Evolutionary conservation across 2,888 invertebrate genomes (phyloP).

Genomic region (Cylloceria caligata): DNA sequence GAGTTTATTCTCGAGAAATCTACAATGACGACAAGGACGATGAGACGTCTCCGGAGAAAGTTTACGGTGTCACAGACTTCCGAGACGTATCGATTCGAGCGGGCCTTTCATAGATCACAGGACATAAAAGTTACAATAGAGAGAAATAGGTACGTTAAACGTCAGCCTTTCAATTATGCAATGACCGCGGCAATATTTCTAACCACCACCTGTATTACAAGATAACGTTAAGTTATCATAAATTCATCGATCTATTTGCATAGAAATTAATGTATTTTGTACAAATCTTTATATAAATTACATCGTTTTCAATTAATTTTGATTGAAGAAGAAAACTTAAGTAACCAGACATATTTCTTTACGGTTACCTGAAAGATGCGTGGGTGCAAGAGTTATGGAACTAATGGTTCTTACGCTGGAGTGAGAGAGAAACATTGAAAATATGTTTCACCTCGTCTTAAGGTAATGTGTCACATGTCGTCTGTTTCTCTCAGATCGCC

Average conservation of each 20-base stretch:
- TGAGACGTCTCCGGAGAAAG: slow-evolving; percentile 31
- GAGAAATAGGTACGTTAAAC: not conserved
- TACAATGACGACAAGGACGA: slow-evolving; percentile 42
- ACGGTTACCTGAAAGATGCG: too few species aligned
- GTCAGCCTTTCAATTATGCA: slow-evolving; percentile 9
- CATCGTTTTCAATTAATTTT: too few species aligned
- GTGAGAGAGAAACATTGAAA: too few species aligned
- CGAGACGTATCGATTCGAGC: slow-evolving; percentile 32
- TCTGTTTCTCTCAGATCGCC: too few species aligned
- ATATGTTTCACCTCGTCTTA: too few species aligned
- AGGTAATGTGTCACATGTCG: too few species aligned
- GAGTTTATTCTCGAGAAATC: slow-evolving; percentile 59
- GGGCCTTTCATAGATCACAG: slow-evolving; percentile 10
- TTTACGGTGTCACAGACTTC: slow-evolving; percentile 8
- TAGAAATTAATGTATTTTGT: not conserved
- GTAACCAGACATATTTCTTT: too few species aligned
- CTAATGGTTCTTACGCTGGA: too few species aligned
- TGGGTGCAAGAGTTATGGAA: too few species aligned
- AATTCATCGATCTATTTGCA: not conserved
- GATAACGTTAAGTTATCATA: not conserved
- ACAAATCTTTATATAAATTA: too few species aligned
- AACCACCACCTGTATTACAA: not conserved
- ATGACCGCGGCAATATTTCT: not conserved
- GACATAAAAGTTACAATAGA: slow-evolving; percentile 17
- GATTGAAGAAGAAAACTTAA: too few species aligned